A percentile compares a stretch with the other conserved stretches of the same genome.
Conservation (phyloP, 2,113 vertebrate genomes). For the Anhinga rufa region DNA sequence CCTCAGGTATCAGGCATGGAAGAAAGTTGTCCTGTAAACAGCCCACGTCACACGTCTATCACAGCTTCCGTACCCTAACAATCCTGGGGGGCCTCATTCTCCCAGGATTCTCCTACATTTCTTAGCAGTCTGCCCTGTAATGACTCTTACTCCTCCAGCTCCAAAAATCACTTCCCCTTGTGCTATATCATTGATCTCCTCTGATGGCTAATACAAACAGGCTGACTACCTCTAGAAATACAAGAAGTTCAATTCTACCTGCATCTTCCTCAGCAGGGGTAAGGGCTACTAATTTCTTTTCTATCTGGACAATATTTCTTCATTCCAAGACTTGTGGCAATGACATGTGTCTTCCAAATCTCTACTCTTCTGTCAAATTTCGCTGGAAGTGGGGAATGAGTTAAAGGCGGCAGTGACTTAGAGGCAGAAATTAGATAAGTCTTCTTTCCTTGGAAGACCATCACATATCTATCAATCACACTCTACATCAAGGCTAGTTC, state of each 20-base stretch:
- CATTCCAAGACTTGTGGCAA: neutral
- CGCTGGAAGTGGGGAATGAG: neutral
- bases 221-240: neutral
- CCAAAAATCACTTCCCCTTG: neutral
- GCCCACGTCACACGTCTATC: accelerated
- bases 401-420: neutral
- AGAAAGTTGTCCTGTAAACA: neutral
- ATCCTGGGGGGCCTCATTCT: neutral
- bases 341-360: neutral
- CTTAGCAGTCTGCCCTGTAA: neutral
- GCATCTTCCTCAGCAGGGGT: neutral
- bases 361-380: neutral
- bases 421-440: neutral
- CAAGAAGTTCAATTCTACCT: neutral
- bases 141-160: neutral
- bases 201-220: neutral
- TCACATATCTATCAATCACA: neutral
- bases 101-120: neutral
- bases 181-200: neutral
- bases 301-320: neutral
- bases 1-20: neutral
- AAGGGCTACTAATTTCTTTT: neutral
- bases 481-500: neutral
- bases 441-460: neutral
- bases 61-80: neutral